Evolutionary conservation across 2,797 vertebrate genomes (phyloP), one percentile per base, ranked within the genome.

Genomic region (Myiothlypis chrysogaster): DNA sequence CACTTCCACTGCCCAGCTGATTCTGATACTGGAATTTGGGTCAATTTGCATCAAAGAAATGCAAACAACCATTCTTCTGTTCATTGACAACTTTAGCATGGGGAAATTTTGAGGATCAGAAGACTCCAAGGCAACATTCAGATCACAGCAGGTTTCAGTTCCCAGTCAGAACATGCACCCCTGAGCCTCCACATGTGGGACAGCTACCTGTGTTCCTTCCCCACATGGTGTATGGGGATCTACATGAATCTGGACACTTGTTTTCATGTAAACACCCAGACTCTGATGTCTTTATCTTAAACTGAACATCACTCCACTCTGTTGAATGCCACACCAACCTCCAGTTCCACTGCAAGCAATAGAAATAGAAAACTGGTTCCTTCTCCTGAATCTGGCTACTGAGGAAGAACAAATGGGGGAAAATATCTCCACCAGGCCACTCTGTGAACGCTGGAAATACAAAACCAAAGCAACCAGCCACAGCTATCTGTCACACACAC

Each of bases 131-230:
- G 24, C 35, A 77, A 46, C 8, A 43, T 0, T 0, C 9, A 44
- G 43, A 71, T 6, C 5, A 76, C 0, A 0, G 22, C 13, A 52
- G 10, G 10, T 34, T 82, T 71, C 84, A 53, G 24, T 39, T 70
- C 30, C 52, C 57, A 43, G 27, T 22, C 43, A 70, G 34, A 14
- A 59, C 14, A 50, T 1, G 10, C 14, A 50, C 13, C 47, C 52
- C 35, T 14, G 15, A 83, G 35, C 32, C 32, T 63, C 25, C 37
- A 52, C 8, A 6, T 2, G 0, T 46, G 27, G 50, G 21, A 61
- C 14, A 80, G 21, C 34, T 76, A 30, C 8, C 43, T 10, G 25
- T 61, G 50, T 5, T 60, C 46, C 35, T 20, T 35, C 35, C 30
- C 47, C 8, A 13, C 3, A 10, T 5, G 2, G 25, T 34, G 4